Conservation (phyloP, 1,140 invertebrate genomes). For the Solen grandis region DNA sequence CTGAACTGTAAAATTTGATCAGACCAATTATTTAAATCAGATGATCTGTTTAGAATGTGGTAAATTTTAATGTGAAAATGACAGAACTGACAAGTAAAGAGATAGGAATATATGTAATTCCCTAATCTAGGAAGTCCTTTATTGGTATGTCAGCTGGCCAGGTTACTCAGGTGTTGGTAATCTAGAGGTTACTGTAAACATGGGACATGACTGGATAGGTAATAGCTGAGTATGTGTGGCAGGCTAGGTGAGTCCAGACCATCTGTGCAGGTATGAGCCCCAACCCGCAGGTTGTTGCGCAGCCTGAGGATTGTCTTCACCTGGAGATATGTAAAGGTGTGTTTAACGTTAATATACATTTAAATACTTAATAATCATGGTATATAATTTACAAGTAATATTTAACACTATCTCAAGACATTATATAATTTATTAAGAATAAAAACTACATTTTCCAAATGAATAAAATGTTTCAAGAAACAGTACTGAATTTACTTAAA, state of each 20-base stretch:
- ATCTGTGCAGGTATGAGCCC: constrained; percentile 53
- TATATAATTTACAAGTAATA: not conserved
- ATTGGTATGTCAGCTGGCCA: no score
- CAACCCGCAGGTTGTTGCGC: constrained; percentile 19
- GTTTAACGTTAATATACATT: not conserved
- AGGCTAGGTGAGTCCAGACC: constrained; percentile 51
- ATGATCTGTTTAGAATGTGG: no score
- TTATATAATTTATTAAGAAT: not conserved
- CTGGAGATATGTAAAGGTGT: constrained; percentile 18
- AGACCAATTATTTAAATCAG: no score
- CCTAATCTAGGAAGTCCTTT: no score
- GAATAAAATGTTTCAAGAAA: not conserved
- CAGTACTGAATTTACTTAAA: not conserved
- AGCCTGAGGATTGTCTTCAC: constrained; percentile 33
- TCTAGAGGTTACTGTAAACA: no score
- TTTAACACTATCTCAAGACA: not conserved
- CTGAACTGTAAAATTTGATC: no score
- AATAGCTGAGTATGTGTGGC: no score
- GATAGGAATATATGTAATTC: no score
- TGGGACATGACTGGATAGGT: no score
- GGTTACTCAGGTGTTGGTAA: no score
- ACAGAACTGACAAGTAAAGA: no score
- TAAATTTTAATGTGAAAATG: no score
- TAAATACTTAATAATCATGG: not conserved
- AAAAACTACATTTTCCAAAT: not conserved